These are phyloP conservation scores for Caenorhabditis brenneri DNA, from an alignment of 1,140 invertebrate genomes.

Conservation along the genomic window DNA sequence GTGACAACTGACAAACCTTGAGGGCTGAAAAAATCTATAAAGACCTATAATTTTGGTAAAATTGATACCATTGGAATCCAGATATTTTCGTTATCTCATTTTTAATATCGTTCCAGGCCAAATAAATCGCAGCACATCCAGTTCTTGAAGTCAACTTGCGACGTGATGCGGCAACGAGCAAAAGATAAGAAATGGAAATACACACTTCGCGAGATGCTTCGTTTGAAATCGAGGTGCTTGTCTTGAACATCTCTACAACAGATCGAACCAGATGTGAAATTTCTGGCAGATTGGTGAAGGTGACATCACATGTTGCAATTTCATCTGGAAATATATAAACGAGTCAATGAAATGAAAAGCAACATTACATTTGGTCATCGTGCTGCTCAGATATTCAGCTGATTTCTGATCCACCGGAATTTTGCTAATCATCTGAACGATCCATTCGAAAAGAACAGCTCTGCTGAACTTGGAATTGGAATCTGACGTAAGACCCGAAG, in stretches of 20 bases:
- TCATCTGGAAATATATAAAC: background rate
- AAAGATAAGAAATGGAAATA: background rate
- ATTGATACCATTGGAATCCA: background rate
- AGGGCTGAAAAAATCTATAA: background rate
- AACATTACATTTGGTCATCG: conserved; percentile 40
- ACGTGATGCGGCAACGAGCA: conserved; percentile 3
- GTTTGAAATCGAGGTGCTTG: background rate
- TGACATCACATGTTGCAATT: conserved; percentile 12
- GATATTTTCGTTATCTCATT: background rate
- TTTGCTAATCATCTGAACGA: background rate
- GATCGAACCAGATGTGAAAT: background rate
- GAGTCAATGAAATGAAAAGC: background rate
- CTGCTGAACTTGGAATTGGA: background rate
- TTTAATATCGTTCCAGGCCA: conserved; percentile 42
- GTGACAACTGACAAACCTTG: background rate
- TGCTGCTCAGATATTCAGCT: conserved; percentile 29
- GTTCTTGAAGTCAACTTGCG: conserved; percentile 8
- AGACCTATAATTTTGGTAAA: too few species aligned
- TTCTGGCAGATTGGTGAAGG: background rate
- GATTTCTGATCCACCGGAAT: background rate
- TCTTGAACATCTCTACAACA: conserved; percentile 7
- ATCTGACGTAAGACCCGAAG: background rate
- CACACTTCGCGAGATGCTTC: background rate
- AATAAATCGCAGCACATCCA: conserved; percentile 42
- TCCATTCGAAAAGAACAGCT: conserved; percentile 24